Percentiles rank a stretch among this genome's conserved stretches.
These are phyloP conservation scores for Caenorhabditis zanzibari DNA, from an alignment of 2,888 invertebrate species.

Conservation along the genomic window DNA sequence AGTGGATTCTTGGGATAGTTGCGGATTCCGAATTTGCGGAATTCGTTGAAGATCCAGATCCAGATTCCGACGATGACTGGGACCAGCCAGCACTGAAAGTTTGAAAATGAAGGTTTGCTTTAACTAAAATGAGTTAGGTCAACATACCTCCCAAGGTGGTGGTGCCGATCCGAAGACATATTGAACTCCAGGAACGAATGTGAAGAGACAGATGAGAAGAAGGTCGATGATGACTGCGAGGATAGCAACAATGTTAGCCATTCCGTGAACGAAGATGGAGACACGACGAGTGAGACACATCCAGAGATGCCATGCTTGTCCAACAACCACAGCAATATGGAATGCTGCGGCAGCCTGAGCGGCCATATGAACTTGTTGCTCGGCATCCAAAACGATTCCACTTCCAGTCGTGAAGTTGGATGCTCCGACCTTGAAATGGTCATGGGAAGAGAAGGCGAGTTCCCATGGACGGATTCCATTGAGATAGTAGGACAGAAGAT, in stretches of 20 bases:
- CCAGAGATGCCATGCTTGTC: constrained; percentile 74
- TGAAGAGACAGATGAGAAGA: constrained; percentile 71
- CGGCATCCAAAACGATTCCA: constrained; percentile 57
- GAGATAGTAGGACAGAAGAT: constrained; percentile 68
- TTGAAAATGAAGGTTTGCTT: not conserved
- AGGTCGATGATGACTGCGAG: constrained; percentile 76
- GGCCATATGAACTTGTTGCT: constrained; percentile 66
- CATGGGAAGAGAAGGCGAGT: constrained; percentile 64
- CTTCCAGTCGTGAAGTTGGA: constrained; percentile 51
- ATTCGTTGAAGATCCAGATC: constrained; percentile 76
- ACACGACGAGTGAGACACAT: constrained; percentile 78
- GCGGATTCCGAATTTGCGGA: constrained; percentile 73
- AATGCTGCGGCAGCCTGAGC: constrained; percentile 69
- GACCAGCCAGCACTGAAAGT: constrained; percentile 71
- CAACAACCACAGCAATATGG: constrained; percentile 68
- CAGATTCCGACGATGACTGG: constrained; percentile 73
- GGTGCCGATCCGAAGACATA: constrained; percentile 73
- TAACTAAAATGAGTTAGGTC: not conserved
- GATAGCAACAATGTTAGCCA: constrained; percentile 73
- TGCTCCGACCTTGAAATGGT: constrained; percentile 68
- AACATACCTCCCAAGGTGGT: constrained; percentile 71
- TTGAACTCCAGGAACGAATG: constrained; percentile 76
- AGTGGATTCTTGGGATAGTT: constrained; percentile 66
- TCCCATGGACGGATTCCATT: constrained; percentile 68
- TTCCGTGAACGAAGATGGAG: constrained; percentile 76